Evolutionary conservation across 2,113 vertebrate genomes (phyloP).

Genomic region (Hystrix brachyura): DNA sequence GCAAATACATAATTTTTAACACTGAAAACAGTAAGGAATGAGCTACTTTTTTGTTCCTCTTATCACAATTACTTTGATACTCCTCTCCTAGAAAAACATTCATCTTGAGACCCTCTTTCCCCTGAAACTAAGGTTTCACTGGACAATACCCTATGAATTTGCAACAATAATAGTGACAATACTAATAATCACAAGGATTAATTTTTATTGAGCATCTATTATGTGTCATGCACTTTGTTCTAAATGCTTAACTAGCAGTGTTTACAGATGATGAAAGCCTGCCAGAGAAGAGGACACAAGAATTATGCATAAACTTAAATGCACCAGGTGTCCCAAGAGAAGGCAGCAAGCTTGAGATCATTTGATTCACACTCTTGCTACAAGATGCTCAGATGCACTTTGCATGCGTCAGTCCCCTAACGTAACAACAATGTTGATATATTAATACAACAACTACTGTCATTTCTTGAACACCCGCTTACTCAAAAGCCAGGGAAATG

Average conservation of each 20-base stretch:
- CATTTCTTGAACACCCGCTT: constrained; percentile 36
- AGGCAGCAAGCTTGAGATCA: not conserved
- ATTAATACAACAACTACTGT: constrained; percentile 31
- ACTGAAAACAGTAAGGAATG: not conserved
- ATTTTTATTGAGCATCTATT: constrained; percentile 45
- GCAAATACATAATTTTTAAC: not conserved
- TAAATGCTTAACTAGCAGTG: not conserved
- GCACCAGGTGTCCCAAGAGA: not conserved
- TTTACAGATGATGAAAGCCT: not conserved
- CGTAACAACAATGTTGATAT: constrained; percentile 10
- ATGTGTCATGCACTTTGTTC: not conserved
- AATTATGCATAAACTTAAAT: not conserved
- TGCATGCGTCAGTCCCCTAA: constrained; percentile 30
- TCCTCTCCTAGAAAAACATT: constrained; percentile 12
- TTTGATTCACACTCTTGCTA: constrained; percentile 31
- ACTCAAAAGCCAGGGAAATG: constrained; percentile 47
- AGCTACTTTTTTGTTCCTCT: constrained; percentile 9
- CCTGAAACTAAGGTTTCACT: constrained; percentile 1
- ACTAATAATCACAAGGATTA: not conserved
- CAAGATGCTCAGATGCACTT: constrained; percentile 10
- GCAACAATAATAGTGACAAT: not conserved
- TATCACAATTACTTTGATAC: constrained; percentile 24
- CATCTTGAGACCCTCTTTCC: constrained; percentile 1
- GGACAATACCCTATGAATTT: not conserved
- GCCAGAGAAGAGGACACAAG: not conserved